Conservation (phyloP, 2,113 vertebrate species). For the Nannospalax galili region DNA sequence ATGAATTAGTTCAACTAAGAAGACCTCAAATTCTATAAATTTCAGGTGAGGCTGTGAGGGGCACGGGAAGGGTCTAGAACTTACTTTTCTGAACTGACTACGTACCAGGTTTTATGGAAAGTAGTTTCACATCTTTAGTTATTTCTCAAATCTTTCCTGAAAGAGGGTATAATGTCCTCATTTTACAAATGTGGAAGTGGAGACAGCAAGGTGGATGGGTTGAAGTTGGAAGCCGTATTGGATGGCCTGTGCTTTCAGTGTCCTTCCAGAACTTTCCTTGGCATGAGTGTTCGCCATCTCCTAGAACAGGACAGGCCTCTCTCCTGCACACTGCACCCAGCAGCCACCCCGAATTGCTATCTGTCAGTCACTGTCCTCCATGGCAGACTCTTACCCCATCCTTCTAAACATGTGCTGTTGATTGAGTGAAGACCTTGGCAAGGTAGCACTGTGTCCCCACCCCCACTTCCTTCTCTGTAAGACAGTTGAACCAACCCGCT, state of each 20-base stretch:
- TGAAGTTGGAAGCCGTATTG: neutral
- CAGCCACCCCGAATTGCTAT: fast-evolving
- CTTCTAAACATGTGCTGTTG: neutral
- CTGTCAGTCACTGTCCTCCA: neutral
- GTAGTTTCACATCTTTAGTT: neutral
- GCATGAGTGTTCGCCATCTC: too few species aligned
- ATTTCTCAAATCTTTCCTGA: neutral
- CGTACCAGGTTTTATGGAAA: neutral
- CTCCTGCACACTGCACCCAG: neutral
- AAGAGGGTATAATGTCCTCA: neutral
- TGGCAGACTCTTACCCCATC: neutral
- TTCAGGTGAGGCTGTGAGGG: neutral
- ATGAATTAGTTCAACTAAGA: neutral
- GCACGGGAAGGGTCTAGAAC: fast-evolving
- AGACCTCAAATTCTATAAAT: fast-evolving
- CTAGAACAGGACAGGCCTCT: neutral
- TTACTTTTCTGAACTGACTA: neutral
- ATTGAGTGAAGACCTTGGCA: neutral
- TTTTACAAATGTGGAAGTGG: neutral
- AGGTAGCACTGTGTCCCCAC: neutral
- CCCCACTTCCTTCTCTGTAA: neutral
- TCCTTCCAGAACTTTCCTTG: fast-evolving
- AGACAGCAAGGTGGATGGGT: too few species aligned
- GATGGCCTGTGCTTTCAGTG: too few species aligned
- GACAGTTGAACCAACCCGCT: neutral